phyloP scores from a whole-genome alignment of 1,140 invertebrate species.

The Drosophila pallidifrons region DNA sequence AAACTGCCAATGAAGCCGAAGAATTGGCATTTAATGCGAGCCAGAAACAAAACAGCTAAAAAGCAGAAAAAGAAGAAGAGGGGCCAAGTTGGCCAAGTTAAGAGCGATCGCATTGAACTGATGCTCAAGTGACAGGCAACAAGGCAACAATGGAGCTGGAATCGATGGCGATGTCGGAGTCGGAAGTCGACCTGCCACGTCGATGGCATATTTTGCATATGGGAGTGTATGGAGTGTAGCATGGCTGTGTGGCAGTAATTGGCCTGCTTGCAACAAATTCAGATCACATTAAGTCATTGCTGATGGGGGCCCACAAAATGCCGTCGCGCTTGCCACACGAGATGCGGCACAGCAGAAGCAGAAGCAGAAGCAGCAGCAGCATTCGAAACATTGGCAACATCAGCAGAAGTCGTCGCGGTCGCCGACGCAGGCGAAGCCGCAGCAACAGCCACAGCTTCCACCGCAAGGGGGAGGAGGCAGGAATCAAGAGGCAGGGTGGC shows the following conservation, averaged over 20 bases:
- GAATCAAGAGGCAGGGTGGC: background rate
- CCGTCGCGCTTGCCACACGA: conserved; percentile 67
- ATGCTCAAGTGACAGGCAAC: conserved; percentile 12
- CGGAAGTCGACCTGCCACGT: conserved; percentile 3
- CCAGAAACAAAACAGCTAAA: background rate
- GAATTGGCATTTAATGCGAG: conserved; percentile 10
- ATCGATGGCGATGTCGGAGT: background rate
- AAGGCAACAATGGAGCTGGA: conserved; percentile 3
- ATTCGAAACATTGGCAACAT: background rate
- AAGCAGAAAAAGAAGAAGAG: background rate
- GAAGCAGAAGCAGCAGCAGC: background rate
- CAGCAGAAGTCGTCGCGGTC: background rate
- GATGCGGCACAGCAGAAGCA: background rate
- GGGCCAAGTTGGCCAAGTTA: conserved; percentile 3
- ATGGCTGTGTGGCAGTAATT: conserved; percentile 64
- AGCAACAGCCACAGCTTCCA: conserved; percentile 24
- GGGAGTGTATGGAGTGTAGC: background rate
- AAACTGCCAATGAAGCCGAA: background rate
- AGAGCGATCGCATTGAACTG: conserved; percentile 14
- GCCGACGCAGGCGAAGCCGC: conserved; percentile 5
- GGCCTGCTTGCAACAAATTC: conserved; percentile 78
- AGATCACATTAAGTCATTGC: conserved; percentile 80
- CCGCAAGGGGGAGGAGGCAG: background rate
- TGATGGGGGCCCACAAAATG: conserved; percentile 65
- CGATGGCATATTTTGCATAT: conserved; percentile 41